Percentiles rank a stretch among this genome's conserved stretches.
These are phyloP conservation scores for Micropoecilia bifurca DNA, from an alignment of 2,797 vertebrate genomes.

Conservation along the genomic window DNA sequence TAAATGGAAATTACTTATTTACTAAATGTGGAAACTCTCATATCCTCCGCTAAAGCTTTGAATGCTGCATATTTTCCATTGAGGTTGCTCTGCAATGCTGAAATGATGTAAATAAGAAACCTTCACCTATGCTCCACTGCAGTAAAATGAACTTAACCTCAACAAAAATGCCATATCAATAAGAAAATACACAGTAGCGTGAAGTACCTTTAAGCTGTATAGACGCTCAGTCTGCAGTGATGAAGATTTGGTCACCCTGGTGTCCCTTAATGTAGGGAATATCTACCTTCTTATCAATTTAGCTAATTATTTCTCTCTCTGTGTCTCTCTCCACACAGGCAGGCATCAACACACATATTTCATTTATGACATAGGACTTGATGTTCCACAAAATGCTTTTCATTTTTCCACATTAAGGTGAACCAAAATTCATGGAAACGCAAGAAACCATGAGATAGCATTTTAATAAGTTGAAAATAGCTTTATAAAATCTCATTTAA, in stretches of 20 bases:
- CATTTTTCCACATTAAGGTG: not conserved
- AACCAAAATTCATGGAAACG: not conserved
- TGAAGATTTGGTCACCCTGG: not conserved
- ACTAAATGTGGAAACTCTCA: not conserved
- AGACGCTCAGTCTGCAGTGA: not conserved
- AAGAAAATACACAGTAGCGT: not conserved
- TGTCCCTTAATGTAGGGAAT: not conserved
- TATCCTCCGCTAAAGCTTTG: not conserved
- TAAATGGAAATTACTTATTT: slow-evolving; percentile 5
- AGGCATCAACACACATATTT: not conserved
- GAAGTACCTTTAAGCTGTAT: not conserved
- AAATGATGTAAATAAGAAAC: not conserved
- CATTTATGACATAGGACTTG: not conserved
- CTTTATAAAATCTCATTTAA: not conserved
- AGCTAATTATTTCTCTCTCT: not conserved
- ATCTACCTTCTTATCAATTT: not conserved
- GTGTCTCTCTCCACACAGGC: not conserved
- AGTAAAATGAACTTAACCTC: not conserved
- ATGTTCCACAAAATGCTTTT: not conserved
- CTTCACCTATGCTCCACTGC: not conserved
- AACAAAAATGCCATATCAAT: not conserved
- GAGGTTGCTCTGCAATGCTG: not conserved
- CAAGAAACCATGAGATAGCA: not conserved
- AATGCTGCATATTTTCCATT: not conserved
- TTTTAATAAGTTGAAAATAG: not conserved